Percentiles rank a stretch among this genome's conserved stretches.
Conservation (phyloP, 1,140 invertebrate genomes). For the Forficula auricularia region DNA sequence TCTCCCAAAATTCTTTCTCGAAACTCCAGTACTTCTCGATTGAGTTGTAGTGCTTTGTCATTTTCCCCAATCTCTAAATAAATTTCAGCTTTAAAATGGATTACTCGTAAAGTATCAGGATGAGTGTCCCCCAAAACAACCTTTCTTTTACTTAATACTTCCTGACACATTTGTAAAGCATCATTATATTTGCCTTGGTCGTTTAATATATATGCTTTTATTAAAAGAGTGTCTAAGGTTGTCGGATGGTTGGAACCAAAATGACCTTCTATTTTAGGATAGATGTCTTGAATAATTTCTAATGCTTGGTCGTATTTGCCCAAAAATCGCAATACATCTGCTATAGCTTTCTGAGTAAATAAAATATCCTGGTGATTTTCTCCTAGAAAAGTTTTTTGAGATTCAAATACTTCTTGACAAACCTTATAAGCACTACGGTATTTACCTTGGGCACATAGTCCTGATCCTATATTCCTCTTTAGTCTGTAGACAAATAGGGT, state of each 20-base stretch:
- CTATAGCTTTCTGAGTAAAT: conserved; percentile 1
- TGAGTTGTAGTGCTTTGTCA: too few species aligned
- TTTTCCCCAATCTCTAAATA: background rate
- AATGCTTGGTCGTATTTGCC: conserved; percentile 12
- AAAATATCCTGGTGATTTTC: conserved; percentile 4
- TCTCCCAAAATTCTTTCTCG: conserved; percentile 9
- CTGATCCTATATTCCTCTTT: too few species aligned
- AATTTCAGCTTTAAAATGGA: conserved; percentile 6
- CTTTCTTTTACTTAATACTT: conserved; percentile 14
- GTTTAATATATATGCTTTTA: conserved; percentile 15
- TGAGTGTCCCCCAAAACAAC: conserved; percentile 15
- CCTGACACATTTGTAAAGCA: conserved; percentile 14
- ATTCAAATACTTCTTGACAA: too few species aligned
- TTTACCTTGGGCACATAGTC: too few species aligned
- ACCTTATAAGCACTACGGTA: too few species aligned
- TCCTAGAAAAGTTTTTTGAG: too few species aligned
- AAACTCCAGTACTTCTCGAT: too few species aligned
- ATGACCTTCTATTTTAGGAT: conserved; percentile 6
- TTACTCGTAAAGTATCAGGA: conserved; percentile 16
- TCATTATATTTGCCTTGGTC: conserved; percentile 15
- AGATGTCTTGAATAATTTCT: conserved; percentile 2
- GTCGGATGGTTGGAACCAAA: conserved; percentile 10
- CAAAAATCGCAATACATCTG: background rate
- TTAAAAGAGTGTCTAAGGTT: conserved; percentile 11
- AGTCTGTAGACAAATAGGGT: too few species aligned